A percentile compares a stretch with the other conserved stretches of the same genome.
These are phyloP conservation scores for Ursus arctos DNA, from an alignment of 2,113 vertebrate genomes.

Conservation along the genomic window DNA sequence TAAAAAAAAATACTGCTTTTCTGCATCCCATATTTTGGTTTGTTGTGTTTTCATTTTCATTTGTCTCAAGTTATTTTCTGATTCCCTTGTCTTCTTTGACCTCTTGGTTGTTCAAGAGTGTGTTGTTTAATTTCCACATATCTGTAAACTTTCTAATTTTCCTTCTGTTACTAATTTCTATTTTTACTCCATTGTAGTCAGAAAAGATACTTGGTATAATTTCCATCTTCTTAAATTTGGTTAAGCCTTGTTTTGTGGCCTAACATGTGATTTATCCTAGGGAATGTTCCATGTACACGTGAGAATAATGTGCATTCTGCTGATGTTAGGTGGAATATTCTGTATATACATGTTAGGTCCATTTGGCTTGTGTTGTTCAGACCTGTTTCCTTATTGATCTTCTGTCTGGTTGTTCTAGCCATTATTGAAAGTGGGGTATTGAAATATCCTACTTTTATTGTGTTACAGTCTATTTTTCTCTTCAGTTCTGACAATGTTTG, in stretches of 20 bases:
- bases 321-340: not conserved
- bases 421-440: not conserved
- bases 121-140: not conserved
- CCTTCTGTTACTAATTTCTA: not conserved
- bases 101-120: not conserved
- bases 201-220: not conserved
- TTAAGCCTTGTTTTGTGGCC: not conserved
- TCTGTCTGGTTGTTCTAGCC: not conserved
- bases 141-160: slow-evolving; percentile 12
- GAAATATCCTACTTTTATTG: not conserved
- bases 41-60: not conserved
- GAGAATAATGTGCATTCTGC: not conserved
- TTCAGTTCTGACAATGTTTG: not conserved
- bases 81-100: not conserved
- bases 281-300: not conserved
- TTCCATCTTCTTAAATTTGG: not conserved
- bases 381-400: not conserved
- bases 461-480: not conserved
- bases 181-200: not conserved
- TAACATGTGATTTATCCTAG: not conserved
- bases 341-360: not conserved
- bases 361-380: not conserved
- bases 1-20: not conserved
- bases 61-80: slow-evolving; percentile 12
- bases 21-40: not conserved